A percentile compares a stretch with the other conserved stretches of the same genome.
These are phyloP conservation scores for Prietella phreatophila DNA, from an alignment of 2,113 vertebrate species.

Conservation along the genomic window DNA sequence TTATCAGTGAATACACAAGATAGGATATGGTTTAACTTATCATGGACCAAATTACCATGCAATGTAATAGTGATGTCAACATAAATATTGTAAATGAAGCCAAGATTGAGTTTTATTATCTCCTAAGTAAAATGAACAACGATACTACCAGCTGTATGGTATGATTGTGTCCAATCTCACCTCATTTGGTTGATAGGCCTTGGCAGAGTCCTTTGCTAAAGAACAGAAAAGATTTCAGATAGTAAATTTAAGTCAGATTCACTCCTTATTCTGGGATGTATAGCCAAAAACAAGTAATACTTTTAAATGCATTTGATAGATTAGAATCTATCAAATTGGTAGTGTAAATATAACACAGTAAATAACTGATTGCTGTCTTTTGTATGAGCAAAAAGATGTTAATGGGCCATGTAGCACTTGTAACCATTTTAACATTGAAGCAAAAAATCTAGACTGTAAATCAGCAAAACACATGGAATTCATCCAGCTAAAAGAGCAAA, in stretches of 20 bases:
- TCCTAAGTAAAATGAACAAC: background rate
- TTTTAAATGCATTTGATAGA: slow-evolving; percentile 10
- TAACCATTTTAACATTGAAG: background rate
- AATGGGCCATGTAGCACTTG: slow-evolving; percentile 17
- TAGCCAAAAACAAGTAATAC: background rate
- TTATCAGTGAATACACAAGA: background rate
- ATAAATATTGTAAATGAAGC: slow-evolving; percentile 6
- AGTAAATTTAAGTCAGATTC: background rate
- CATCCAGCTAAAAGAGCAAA: background rate
- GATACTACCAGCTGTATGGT: background rate
- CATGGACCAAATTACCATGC: background rate
- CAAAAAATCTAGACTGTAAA: background rate
- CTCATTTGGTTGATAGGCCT: background rate
- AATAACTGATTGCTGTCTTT: background rate
- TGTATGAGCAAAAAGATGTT: slow-evolving; percentile 8
- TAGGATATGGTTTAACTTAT: background rate
- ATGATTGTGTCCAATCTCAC: background rate
- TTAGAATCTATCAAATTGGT: background rate
- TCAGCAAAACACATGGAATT: background rate
- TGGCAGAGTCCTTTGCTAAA: background rate
- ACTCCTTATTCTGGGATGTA: background rate
- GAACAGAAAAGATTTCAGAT: background rate
- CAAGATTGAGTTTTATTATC: slow-evolving; percentile 15
- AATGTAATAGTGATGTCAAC: background rate
- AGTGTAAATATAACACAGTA: background rate